Evolutionary conservation across 1,140 invertebrate species (phyloP).

Genomic region (Drosophila nebulosa): DNA sequence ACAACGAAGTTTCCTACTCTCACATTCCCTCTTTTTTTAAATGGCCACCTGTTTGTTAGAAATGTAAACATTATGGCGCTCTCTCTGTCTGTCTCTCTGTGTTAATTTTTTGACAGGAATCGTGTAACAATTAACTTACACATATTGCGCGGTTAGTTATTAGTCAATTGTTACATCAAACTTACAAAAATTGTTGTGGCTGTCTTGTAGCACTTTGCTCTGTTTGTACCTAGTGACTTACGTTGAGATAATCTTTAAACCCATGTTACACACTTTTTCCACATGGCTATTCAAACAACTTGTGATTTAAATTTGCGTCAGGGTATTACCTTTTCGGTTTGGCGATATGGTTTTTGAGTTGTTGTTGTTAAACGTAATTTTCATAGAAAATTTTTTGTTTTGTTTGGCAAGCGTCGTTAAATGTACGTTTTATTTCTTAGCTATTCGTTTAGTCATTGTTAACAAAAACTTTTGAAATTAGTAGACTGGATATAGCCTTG

Average conservation of each 20-base stretch:
- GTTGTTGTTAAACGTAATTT: too few relatives aligned
- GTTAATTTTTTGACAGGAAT: conserved; percentile 39
- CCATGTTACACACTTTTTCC: too few relatives aligned
- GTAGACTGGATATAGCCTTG: too few relatives aligned
- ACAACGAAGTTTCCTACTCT: conserved; percentile 10
- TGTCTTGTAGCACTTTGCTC: not conserved
- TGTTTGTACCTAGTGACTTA: not conserved
- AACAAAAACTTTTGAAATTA: too few relatives aligned
- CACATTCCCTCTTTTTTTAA: conserved; percentile 4
- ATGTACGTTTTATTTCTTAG: too few relatives aligned
- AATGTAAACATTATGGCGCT: conserved; percentile 5
- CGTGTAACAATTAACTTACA: conserved; percentile 40
- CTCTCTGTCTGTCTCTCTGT: not conserved
- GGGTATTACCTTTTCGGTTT: too few relatives aligned
- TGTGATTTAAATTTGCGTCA: too few relatives aligned
- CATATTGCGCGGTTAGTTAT: conserved; percentile 38
- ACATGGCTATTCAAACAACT: too few relatives aligned
- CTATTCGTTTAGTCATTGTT: too few relatives aligned
- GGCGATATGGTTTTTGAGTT: too few relatives aligned
- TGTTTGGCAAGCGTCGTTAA: too few relatives aligned
- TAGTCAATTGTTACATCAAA: conserved; percentile 7
- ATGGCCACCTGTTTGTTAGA: conserved; percentile 35
- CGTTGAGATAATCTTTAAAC: not conserved
- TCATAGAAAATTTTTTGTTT: too few relatives aligned
- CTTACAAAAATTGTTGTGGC: not conserved